Evolutionary conservation across 2,797 vertebrate genomes (phyloP).

Genomic region (Hybognathus amarus): DNA sequence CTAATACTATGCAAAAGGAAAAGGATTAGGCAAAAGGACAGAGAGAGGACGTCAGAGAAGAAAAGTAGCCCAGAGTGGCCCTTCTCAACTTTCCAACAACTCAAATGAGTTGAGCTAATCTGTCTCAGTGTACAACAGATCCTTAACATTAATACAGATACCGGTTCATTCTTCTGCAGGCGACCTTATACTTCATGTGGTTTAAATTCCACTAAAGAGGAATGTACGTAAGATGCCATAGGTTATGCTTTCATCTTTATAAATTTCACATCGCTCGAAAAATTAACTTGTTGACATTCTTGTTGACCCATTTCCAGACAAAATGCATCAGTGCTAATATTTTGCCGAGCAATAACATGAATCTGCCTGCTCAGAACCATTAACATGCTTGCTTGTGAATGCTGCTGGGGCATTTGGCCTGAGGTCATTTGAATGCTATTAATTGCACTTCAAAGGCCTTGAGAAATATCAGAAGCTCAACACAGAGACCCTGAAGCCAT

Average conservation of each 20-base stretch:
- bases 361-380: constrained; percentile 28
- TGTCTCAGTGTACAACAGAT: not conserved
- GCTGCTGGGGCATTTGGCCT: constrained; percentile 47
- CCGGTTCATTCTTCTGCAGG: constrained; percentile 20
- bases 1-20: not conserved
- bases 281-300: constrained; percentile 2
- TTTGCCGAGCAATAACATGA: constrained; percentile 31
- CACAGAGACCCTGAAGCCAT: constrained; percentile 48
- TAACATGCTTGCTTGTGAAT: constrained; percentile 37
- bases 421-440: constrained; percentile 53
- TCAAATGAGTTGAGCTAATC: not conserved
- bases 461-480: constrained; percentile 58
- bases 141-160: constrained; percentile 1
- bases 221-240: constrained; percentile 54
- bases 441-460: constrained; percentile 59
- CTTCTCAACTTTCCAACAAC: constrained; percentile 4
- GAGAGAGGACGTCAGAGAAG: not conserved
- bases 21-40: constrained; percentile 6
- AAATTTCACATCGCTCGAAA: not conserved
- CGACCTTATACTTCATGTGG: not conserved
- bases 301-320: constrained; percentile 31
- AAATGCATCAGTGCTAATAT: constrained; percentile 18
- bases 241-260: constrained; percentile 52
- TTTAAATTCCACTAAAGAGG: constrained; percentile 56
- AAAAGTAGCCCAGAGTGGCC: constrained; percentile 7